phyloP scores from a whole-genome alignment of 2,888 invertebrate species.

The Volucella inanis region DNA sequence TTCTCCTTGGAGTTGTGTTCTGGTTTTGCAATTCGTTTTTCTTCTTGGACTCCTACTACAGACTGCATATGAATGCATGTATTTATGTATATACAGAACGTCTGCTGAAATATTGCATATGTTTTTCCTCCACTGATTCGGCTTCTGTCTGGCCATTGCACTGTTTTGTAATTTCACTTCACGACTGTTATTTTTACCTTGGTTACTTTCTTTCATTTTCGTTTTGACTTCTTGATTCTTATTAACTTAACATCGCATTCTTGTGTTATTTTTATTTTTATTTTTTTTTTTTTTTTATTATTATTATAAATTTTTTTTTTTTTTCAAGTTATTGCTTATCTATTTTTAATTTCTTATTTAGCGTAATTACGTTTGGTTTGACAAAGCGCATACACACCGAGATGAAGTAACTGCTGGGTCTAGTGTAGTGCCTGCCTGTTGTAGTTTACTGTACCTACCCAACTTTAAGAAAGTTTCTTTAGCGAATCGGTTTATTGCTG shows the following conservation, averaged over 20 bases:
- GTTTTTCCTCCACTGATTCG: constrained; percentile 1
- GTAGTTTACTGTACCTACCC: background rate
- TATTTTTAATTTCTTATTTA: constrained; percentile 42
- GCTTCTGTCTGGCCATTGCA: constrained; percentile 45
- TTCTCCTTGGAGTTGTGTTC: constrained; percentile 11
- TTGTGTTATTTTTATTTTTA: constrained; percentile 16
- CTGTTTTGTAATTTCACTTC: constrained; percentile 51
- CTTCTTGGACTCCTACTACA: constrained; percentile 35
- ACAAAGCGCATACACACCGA: background rate
- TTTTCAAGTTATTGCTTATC: background rate
- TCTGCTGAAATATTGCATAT: background rate
- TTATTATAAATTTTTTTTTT: too few relatives aligned
- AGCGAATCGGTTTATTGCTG: constrained; percentile 6
- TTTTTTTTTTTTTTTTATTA: constrained; percentile 13
- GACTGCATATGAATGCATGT: background rate
- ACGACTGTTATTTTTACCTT: constrained; percentile 19
- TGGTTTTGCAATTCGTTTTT: constrained; percentile 36
- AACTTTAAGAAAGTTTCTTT: constrained; percentile 36
- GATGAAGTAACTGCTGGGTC: background rate
- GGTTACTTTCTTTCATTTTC: constrained; percentile 20
- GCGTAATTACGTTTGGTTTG: constrained; percentile 30
- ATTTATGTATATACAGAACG: too few relatives aligned
- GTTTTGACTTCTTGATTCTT: constrained; percentile 25
- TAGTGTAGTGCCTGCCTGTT: background rate
- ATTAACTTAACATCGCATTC: constrained; percentile 28